Base-by-base conservation (phyloP, 1,140 invertebrate species). In the Samia ricini region DNA sequence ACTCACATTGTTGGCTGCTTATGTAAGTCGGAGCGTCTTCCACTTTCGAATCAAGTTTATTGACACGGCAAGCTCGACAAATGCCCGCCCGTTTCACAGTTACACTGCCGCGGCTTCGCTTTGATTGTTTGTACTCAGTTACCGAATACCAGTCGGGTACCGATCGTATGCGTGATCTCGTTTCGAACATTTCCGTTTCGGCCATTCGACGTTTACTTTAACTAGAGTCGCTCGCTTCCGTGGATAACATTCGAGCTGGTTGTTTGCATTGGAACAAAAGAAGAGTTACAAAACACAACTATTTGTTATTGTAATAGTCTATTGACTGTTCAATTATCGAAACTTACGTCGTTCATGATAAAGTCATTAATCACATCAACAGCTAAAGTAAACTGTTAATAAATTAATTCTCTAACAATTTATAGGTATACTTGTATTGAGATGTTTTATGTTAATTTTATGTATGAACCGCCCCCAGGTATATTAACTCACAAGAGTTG, bases 21-120 rank as follows among this genome's bases (percentile, higher is more conserved):
- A 88, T 88, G 83, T 90, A 90, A 90, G 85, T 70, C 75, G 85
- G 79, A 88, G 78, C 88, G 85, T 90, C 88, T 90, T 88, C 88
- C 78, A 88, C 88, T 90, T 90, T 90, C 88, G 85, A 90, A 90
- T 88, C 85, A 88, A 88, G 88, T 90, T 90, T 90, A 90, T 90
- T 90, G 88, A 90, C 88, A 88, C 87, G 81, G 80, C 83, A 85
- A 86, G 83, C 81, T 87, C 85, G 81, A 87, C 86, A 89, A 87
- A 82, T 80, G 81, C 77, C 64, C 69, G 69, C 58, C 57, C 79
- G 79, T 76, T 84, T 83, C 78, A 89, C 86, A 89, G 86, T 88
- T 89, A 89, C 82, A 83, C 78, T 74, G 73, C 64, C 63, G 75
- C 79, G 77, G 83, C 75, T 74, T 73, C 66, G 74, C 82, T 85